Percentiles rank a stretch among this genome's conserved stretches.
These are phyloP conservation scores for Cryptotis parvus DNA, from an alignment of 2,113 vertebrate species.

Conservation along the genomic window DNA sequence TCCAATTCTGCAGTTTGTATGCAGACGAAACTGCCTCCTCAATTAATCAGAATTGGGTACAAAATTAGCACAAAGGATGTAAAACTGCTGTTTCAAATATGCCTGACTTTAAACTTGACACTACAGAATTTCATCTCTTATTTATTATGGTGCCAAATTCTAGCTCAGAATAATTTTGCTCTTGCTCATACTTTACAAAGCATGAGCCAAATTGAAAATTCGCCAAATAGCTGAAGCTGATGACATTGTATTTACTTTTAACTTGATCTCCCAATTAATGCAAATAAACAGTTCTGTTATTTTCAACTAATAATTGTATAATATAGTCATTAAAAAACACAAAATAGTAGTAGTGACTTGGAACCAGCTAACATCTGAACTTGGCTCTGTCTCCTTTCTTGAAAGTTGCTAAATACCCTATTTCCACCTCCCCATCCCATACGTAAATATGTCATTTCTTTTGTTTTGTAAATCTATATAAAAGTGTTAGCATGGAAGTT, in stretches of 20 bases:
- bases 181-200: conserved; percentile 34
- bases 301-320: conserved; percentile 15
- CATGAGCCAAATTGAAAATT: not conserved
- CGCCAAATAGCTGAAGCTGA: not conserved
- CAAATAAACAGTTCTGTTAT: not conserved
- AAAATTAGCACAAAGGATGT: conserved; percentile 45
- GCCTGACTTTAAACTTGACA: conserved; percentile 45
- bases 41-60: conserved; percentile 29
- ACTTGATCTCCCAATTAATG: conserved; percentile 12
- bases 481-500: no score
- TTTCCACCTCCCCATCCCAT: no score
- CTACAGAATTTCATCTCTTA: conserved; percentile 1
- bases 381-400: not conserved
- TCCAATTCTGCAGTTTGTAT: conserved; percentile 55
- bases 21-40: conserved; percentile 57
- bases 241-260: not conserved
- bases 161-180: conserved; percentile 14
- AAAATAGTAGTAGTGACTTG: not conserved
- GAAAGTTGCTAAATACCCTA: not conserved
- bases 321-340: not conserved
- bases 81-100: conserved; percentile 43
- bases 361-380: not conserved
- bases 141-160: not conserved
- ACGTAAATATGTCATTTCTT: no score
- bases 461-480: no score